Percentiles rank a stretch among this genome's conserved stretches.
Evolutionary conservation across 2,797 vertebrate species (phyloP).

Genomic region (Euthynnus affinis): DNA sequence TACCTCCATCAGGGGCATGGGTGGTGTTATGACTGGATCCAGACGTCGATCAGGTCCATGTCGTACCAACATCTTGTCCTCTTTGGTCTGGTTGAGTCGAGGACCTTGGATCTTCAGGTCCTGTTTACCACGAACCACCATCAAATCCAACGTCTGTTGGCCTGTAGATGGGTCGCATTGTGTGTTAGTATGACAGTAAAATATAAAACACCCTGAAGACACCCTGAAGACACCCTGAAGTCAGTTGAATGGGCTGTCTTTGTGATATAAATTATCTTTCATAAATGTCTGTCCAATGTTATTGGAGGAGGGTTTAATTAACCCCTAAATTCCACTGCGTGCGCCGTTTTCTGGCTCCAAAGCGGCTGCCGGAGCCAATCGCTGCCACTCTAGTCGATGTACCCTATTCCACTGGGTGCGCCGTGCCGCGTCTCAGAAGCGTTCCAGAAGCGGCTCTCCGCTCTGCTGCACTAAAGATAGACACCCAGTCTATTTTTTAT

Average conservation of each 20-base stretch:
- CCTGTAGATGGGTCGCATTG: conserved; percentile 67
- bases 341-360: no score
- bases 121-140: conserved; percentile 92
- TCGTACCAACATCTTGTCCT: conserved; percentile 94
- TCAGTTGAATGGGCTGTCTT: background rate
- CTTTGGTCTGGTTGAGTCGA: conserved; percentile 95
- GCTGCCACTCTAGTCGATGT: no score
- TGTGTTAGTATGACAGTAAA: background rate
- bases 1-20: conserved; percentile 98
- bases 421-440: no score
- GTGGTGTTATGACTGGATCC: conserved; percentile 92
- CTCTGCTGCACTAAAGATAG: no score
- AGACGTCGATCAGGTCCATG: conserved; percentile 95
- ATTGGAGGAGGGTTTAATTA: no score
- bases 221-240: background rate
- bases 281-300: no score
- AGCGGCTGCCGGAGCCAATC: no score
- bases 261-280: background rate
- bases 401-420: no score
- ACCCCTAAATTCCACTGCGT: no score
- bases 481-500: no score
- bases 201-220: background rate
- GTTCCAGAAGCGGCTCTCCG: no score
- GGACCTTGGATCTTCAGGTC: conserved; percentile 96
- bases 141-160: conserved; percentile 79